Percentiles rank a stretch among this genome's conserved stretches.
phyloP scores from a whole-genome alignment of 2,113 vertebrate species.

The Egretta garzetta region DNA sequence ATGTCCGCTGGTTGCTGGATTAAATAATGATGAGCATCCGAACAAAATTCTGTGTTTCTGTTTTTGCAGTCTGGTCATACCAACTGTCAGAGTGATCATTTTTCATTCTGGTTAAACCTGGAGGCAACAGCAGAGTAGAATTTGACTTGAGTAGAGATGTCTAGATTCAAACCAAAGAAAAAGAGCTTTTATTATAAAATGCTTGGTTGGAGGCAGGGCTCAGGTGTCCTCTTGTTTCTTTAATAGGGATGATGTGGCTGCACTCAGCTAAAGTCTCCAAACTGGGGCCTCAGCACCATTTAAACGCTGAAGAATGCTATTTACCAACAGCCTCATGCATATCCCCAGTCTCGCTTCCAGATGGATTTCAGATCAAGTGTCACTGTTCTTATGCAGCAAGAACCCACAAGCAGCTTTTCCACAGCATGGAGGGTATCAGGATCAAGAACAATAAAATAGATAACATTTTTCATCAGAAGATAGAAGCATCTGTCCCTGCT shows the following conservation, averaged over 20 bases:
- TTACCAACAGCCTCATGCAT: not conserved
- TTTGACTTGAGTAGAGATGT: not conserved
- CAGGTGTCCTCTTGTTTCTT: not conserved
- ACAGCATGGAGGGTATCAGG: not conserved
- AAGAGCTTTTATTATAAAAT: not conserved
- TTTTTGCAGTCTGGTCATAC: slow-evolving; percentile 14
- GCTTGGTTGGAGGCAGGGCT: not conserved
- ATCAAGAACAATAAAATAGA: not conserved
- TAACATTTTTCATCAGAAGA: not conserved
- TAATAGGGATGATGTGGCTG: not conserved
- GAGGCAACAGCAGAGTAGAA: not conserved
- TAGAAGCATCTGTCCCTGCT: not conserved
- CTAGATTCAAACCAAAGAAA: not conserved
- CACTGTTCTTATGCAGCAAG: not conserved
- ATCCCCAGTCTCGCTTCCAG: not conserved
- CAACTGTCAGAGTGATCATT: not conserved
- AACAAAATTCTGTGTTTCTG: slow-evolving; percentile 1
- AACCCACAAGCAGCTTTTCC: not conserved
- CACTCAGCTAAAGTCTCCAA: accelerated
- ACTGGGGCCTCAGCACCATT: not conserved
- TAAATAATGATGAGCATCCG: slow-evolving; percentile 12
- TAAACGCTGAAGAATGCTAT: not conserved
- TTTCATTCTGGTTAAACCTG: slow-evolving; percentile 29
- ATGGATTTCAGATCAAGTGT: not conserved
- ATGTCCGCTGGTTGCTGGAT: not conserved